These are phyloP conservation scores for Dendrophyllia cribrosa DNA, from an alignment of 64 coral and sea anemone genomes.

Conservation along the genomic window DNA sequence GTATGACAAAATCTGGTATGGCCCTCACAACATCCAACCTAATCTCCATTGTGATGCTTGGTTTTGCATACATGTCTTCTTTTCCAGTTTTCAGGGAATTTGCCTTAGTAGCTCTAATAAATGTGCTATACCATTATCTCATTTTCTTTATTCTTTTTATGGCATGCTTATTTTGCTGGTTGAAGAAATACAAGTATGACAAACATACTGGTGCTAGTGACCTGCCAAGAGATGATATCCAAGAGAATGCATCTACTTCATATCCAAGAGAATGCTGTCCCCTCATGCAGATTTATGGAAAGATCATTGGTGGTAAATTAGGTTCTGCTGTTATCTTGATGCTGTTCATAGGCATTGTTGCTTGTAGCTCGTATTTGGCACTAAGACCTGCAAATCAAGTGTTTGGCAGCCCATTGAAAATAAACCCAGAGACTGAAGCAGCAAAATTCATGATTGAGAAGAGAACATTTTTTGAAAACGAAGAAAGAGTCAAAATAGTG, in stretches of 20 bases:
- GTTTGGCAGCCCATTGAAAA: constrained; percentile 12
- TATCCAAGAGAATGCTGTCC: neutral
- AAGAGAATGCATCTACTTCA: neutral
- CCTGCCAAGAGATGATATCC: neutral
- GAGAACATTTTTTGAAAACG: constrained; percentile 49
- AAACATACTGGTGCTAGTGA: neutral
- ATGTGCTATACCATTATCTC: constrained; percentile 36
- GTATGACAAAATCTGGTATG: constrained; percentile 63
- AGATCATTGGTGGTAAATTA: neutral
- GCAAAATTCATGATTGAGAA: neutral
- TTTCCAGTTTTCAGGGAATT: constrained; percentile 57
- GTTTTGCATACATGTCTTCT: constrained; percentile 49
- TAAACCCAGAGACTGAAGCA: neutral
- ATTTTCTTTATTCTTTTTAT: constrained; percentile 54
- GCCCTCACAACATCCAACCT: constrained; percentile 64
- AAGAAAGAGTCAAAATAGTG: constrained; percentile 55
- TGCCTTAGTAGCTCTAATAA: constrained; percentile 35
- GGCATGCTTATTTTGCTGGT: constrained; percentile 31
- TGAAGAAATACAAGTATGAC: constrained; percentile 16
- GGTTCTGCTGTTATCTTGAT: constrained; percentile 36
- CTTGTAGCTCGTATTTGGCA: neutral
- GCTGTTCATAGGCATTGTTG: constrained; percentile 29
- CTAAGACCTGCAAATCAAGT: neutral
- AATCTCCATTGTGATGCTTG: constrained; percentile 27
- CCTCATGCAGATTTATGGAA: constrained; percentile 20